phyloP scores from a whole-genome alignment of 2,797 vertebrate genomes.

The Brachymystax lenok region DNA sequence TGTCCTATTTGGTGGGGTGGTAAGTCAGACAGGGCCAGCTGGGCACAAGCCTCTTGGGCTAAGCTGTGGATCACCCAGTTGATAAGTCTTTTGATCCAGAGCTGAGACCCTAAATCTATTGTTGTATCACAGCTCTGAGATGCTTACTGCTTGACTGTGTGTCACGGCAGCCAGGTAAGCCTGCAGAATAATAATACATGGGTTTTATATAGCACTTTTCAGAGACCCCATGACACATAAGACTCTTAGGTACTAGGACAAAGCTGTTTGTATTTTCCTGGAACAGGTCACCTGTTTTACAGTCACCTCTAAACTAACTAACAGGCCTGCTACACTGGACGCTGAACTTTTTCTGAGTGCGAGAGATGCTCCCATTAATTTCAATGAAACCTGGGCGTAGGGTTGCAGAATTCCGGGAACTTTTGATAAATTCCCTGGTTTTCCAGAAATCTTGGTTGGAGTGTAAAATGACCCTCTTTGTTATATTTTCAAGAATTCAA shows the following conservation, averaged over 20 bases:
- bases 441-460: too few species aligned
- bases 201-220: too few species aligned
- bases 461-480: too few species aligned
- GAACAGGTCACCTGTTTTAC: background rate
- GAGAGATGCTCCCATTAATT: too few species aligned
- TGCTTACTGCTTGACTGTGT: background rate
- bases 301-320: too few species aligned
- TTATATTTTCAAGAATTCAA: too few species aligned
- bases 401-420: background rate
- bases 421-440: too few species aligned
- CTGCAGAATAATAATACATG: background rate
- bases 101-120: constrained; percentile 4
- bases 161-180: background rate
- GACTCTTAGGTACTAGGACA: background rate
- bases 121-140: background rate
- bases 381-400: too few species aligned
- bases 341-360: too few species aligned
- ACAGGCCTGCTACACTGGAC: too few species aligned
- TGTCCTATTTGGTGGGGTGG: background rate
- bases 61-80: constrained; percentile 6
- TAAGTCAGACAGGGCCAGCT: constrained; percentile 2
- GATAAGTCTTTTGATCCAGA: constrained; percentile 11
- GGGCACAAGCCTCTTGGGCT: constrained; percentile 1
- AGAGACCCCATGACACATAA: too few species aligned
- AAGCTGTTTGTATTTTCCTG: background rate